Percentiles rank a stretch among this genome's conserved stretches.
Conservation (phyloP, 30 jellyfish, hydroid and myxozoan genomes). For the Aurelia sp. region DNA sequence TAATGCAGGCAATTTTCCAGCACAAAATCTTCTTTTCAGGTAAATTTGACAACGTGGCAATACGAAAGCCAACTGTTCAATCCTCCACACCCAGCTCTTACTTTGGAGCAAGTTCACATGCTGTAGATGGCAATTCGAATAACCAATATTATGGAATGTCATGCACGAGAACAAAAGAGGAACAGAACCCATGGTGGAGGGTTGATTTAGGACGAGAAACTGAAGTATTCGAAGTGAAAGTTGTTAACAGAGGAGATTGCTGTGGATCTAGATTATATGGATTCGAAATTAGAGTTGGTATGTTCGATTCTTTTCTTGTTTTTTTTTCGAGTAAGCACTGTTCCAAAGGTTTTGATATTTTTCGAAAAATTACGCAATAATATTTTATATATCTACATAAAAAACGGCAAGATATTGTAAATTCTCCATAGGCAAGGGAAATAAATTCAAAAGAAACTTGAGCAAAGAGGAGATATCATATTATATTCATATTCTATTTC, state of each 20-base stretch:
- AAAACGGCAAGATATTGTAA: too few relatives aligned
- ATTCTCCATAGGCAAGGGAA: too few relatives aligned
- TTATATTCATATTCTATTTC: too few relatives aligned
- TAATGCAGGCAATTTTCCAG: too few relatives aligned
- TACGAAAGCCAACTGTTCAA: slow-evolving; percentile 20
- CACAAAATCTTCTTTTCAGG: background rate
- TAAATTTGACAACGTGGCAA: slow-evolving; percentile 28
- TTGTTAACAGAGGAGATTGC: slow-evolving; percentile 28
- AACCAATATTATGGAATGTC: background rate
- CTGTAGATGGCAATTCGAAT: slow-evolving; percentile 39
- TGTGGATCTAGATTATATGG: slow-evolving; percentile 18
- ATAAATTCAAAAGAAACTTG: too few relatives aligned
- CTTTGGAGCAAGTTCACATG: slow-evolving; percentile 29
- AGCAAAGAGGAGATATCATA: too few relatives aligned
- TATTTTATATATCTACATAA: too few relatives aligned
- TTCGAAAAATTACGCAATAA: too few relatives aligned
- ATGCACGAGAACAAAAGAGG: slow-evolving; percentile 24
- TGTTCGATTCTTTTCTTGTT: background rate
- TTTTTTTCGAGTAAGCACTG: too few relatives aligned
- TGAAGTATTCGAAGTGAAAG: slow-evolving; percentile 28
- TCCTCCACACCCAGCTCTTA: slow-evolving; percentile 16
- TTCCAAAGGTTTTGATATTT: too few relatives aligned
- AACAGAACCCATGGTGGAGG: slow-evolving; percentile 47
- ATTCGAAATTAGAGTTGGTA: slow-evolving; percentile 42
- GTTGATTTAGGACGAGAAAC: slow-evolving; percentile 24